Conservation (phyloP, 2,888 invertebrate genomes). For the Brenthis daphne region DNA sequence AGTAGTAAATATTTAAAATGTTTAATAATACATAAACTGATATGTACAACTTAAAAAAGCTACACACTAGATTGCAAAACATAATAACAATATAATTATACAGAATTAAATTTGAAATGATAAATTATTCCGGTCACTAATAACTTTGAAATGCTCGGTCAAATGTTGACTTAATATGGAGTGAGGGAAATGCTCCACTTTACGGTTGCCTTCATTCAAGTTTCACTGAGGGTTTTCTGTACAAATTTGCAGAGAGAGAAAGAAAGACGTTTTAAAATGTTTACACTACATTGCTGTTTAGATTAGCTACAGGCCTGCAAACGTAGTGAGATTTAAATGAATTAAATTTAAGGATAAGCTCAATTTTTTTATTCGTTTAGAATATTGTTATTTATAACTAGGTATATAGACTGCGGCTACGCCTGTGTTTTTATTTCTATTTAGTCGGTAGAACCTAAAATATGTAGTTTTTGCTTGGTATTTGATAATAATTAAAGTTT, state of each 20-base stretch:
- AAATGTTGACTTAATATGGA: slow-evolving; percentile 22
- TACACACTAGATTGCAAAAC: not conserved
- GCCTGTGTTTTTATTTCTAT: too few relatives aligned
- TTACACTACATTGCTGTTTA: slow-evolving; percentile 18
- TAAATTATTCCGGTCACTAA: slow-evolving; percentile 31
- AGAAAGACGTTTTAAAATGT: slow-evolving; percentile 21
- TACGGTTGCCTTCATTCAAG: slow-evolving; percentile 17
- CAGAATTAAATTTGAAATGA: slow-evolving; percentile 18
- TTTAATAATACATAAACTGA: not conserved
- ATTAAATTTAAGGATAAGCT: not conserved
- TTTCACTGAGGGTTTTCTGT: slow-evolving; percentile 19
- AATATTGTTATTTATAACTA: too few relatives aligned
- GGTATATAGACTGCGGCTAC: too few relatives aligned
- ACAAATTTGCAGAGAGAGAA: slow-evolving; percentile 16
- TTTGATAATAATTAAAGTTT: too few relatives aligned
- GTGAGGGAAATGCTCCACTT: slow-evolving; percentile 20
- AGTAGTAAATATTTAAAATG: too few relatives aligned
- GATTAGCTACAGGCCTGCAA: slow-evolving; percentile 16
- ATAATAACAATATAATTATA: slow-evolving; percentile 11
- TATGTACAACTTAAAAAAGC: not conserved
- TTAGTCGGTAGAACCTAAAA: too few relatives aligned
- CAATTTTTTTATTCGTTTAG: too few relatives aligned
- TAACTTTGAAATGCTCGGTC: slow-evolving; percentile 22
- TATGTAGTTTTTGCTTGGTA: too few relatives aligned
- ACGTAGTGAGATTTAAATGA: slow-evolving; percentile 17